Conservation (phyloP, 1,140 invertebrate genomes). For the Eumaeus atala region DNA sequence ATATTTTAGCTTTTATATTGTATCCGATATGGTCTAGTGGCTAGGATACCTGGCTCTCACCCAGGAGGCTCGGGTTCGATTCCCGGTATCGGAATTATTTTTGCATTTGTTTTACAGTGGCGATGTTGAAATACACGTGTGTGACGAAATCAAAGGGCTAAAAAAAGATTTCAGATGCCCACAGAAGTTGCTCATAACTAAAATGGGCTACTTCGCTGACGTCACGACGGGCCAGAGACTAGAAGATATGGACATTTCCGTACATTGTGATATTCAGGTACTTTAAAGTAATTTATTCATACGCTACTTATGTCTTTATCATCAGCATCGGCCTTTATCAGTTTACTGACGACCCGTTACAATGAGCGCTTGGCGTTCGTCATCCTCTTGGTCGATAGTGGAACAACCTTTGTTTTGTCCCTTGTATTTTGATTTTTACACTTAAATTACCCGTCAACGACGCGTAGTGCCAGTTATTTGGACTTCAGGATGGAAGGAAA, state of each 20-base stretch:
- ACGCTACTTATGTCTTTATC: too few species aligned
- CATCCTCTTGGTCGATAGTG: too few species aligned
- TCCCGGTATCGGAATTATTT: slow-evolving; percentile 43
- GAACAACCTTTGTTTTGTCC: too few species aligned
- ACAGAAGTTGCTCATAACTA: slow-evolving; percentile 86
- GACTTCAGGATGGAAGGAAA: too few species aligned
- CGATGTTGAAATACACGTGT: slow-evolving; percentile 90
- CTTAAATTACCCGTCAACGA: too few species aligned
- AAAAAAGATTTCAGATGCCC: slow-evolving; percentile 92
- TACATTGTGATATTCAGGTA: slow-evolving; percentile 91
- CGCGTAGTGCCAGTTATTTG: too few species aligned
- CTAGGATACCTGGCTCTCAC: slow-evolving; percentile 48
- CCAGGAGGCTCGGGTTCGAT: slow-evolving; percentile 49
- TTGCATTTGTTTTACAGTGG: slow-evolving; percentile 70
- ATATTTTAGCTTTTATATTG: too few species aligned
- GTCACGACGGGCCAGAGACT: slow-evolving; percentile 88
- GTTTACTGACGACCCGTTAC: too few species aligned
- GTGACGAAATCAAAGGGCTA: slow-evolving; percentile 89
- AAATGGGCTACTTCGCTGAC: slow-evolving; percentile 96
- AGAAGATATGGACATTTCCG: slow-evolving; percentile 97
- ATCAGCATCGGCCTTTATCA: too few species aligned
- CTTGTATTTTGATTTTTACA: too few species aligned
- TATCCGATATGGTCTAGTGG: slow-evolving; percentile 45
- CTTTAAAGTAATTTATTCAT: too few species aligned
- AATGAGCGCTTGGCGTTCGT: too few species aligned